These are phyloP conservation scores for Paguma larvata DNA, from an alignment of 2,797 vertebrate species.

Conservation along the genomic window DNA sequence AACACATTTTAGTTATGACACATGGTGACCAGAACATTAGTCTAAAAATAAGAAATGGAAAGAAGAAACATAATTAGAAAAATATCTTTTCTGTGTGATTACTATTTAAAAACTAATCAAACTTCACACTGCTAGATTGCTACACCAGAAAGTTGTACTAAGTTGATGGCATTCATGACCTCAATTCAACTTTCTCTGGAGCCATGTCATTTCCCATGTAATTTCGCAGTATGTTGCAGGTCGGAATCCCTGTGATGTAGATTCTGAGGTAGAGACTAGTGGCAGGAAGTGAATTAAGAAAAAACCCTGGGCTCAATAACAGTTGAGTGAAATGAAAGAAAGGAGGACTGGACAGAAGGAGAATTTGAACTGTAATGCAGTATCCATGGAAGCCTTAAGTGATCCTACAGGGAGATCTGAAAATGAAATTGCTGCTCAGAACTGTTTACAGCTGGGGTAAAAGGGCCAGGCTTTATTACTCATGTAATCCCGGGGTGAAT, in stretches of 20 bases:
- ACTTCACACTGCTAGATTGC: neutral
- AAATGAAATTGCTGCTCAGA: neutral
- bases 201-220: neutral
- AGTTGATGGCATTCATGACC: neutral
- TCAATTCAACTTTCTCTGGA: neutral
- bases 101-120: neutral
- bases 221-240: neutral
- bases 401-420: neutral
- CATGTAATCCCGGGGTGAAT: neutral
- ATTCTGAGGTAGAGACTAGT: neutral
- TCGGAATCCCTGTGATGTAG: neutral
- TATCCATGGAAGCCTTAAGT: neutral
- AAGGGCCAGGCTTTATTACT: neutral
- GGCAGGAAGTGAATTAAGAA: neutral
- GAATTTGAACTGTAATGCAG: neutral
- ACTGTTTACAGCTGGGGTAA: neutral
- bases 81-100: neutral
- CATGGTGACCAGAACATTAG: neutral
- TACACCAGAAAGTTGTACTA: neutral
- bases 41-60: neutral
- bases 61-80: neutral
- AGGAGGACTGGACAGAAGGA: neutral
- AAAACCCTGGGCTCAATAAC: neutral
- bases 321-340: neutral
- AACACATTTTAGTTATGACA: neutral